Percentiles rank a stretch among this genome's conserved stretches.
Conservation (phyloP, 2,113 vertebrate species). For the Lepisosteus oculatus region DNA sequence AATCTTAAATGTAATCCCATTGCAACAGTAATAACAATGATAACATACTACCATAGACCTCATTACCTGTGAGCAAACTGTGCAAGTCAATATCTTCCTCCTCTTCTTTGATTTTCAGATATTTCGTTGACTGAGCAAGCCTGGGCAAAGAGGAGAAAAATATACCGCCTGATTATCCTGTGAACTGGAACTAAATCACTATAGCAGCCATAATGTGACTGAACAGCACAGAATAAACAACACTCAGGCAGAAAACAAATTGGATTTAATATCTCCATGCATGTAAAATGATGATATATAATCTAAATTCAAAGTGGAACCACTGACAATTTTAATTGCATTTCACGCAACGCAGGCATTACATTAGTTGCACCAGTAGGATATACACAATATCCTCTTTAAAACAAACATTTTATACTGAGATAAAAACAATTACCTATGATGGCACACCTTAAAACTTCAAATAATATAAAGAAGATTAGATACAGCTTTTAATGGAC, state of each 20-base stretch:
- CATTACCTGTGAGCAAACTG: slow-evolving; percentile 53
- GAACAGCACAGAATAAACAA: slow-evolving; percentile 36
- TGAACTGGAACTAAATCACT: slow-evolving; percentile 53
- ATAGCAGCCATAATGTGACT: slow-evolving; percentile 53
- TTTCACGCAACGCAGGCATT: no score
- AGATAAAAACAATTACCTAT: no score
- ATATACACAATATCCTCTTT: background rate
- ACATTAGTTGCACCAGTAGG: no score
- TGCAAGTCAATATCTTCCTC: slow-evolving; percentile 52
- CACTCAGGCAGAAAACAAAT: slow-evolving; percentile 38
- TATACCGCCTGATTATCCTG: slow-evolving; percentile 53
- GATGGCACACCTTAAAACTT: no score
- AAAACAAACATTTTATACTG: background rate
- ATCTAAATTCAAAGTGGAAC: background rate
- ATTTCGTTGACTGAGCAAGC: slow-evolving; percentile 57
- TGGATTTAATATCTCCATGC: slow-evolving; percentile 20
- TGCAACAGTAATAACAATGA: background rate
- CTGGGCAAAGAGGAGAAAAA: slow-evolving; percentile 50
- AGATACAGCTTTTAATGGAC: no score
- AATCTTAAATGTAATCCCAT: no score
- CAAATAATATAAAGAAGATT: no score
- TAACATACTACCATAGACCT: slow-evolving; percentile 3
- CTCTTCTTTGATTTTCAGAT: slow-evolving; percentile 65
- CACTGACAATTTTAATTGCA: no score
- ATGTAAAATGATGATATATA: background rate